These are phyloP conservation scores for Baccha elongata DNA, from an alignment of 2,888 invertebrate genomes.

Conservation along the genomic window DNA sequence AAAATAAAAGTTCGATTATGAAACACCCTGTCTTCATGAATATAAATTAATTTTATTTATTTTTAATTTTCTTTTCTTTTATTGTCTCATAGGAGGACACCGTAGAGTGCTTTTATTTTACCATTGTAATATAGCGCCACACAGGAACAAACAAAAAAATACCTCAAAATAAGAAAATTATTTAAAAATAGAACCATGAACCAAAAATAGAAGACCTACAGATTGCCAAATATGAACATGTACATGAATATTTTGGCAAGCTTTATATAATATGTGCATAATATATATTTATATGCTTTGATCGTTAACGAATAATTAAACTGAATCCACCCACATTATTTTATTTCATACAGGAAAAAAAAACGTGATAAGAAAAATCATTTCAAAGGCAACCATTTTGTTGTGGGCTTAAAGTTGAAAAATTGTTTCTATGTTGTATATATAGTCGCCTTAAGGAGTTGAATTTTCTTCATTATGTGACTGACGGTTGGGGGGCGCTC, in stretches of 20 bases:
- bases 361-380: neutral
- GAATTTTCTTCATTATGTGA: neutral
- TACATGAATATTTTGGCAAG: slow-evolving; percentile 38
- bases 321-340: slow-evolving; percentile 7
- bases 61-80: slow-evolving; percentile 9
- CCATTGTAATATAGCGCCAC: slow-evolving; percentile 19
- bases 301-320: neutral
- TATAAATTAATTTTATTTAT: neutral
- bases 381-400: slow-evolving; percentile 17
- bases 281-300: too few relatives aligned
- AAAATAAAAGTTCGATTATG: too few relatives aligned
- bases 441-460: slow-evolving; percentile 6
- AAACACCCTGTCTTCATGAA: neutral
- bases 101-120: slow-evolving; percentile 18
- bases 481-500: slow-evolving; percentile 10
- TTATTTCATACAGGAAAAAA: slow-evolving; percentile 2
- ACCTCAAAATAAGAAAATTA: slow-evolving; percentile 9
- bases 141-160: neutral
- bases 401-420: slow-evolving; percentile 7
- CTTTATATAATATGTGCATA: too few relatives aligned
- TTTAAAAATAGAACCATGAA: slow-evolving; percentile 40
- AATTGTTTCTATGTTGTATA: neutral
- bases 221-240: slow-evolving; percentile 69
- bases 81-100: slow-evolving; percentile 42
- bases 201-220: slow-evolving; percentile 55